These are phyloP conservation scores for Parnassius mnemosyne DNA, from an alignment of 2,888 invertebrate genomes.

Conservation along the genomic window DNA sequence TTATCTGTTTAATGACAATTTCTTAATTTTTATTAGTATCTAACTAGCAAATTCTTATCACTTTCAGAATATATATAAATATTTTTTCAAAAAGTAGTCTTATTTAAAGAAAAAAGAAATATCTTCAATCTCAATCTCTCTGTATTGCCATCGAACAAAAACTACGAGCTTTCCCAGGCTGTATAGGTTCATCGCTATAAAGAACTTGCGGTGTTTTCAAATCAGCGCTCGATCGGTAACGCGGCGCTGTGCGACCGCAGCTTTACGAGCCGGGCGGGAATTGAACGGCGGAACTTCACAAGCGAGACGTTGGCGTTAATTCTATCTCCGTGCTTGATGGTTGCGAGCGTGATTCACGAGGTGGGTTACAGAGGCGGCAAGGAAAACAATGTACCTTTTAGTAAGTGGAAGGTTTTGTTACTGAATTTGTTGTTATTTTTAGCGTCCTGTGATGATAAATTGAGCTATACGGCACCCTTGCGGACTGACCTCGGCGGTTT, in stretches of 20 bases:
- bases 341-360: conserved; percentile 23
- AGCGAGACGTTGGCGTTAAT: conserved; percentile 36
- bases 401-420: background rate
- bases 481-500: too few species aligned
- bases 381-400: conserved; percentile 1
- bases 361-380: conserved; percentile 12
- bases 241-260: conserved; percentile 54
- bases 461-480: too few species aligned
- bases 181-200: conserved; percentile 22
- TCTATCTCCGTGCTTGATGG: conserved; percentile 30
- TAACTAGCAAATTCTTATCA: too few species aligned
- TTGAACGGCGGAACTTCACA: conserved; percentile 64
- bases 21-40: too few species aligned
- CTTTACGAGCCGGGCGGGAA: conserved; percentile 56
- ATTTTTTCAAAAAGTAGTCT: too few species aligned
- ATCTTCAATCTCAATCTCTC: background rate
- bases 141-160: conserved; percentile 1
- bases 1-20: too few species aligned
- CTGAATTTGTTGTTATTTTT: too few species aligned
- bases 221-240: conserved; percentile 55
- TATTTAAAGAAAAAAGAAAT: too few species aligned
- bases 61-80: too few species aligned
- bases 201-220: conserved; percentile 68
- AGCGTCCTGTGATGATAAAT: too few species aligned
- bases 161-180: conserved; percentile 21